Percentiles rank a stretch among this genome's conserved stretches.
These are phyloP conservation scores for Drosophila malerkotliana DNA, from an alignment of 1,140 invertebrate species.

Conservation along the genomic window DNA sequence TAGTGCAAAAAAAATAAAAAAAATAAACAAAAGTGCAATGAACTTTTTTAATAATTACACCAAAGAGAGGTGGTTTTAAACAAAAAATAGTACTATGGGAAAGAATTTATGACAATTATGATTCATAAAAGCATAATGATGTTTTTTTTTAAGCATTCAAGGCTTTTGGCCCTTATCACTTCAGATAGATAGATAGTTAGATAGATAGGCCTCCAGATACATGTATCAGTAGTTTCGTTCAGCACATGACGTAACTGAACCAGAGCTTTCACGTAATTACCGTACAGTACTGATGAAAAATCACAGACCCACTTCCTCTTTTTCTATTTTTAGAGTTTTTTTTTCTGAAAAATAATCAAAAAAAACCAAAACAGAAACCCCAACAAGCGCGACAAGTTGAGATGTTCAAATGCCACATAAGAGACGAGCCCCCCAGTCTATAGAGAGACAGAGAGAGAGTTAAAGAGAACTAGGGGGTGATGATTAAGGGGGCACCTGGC, in stretches of 20 bases:
- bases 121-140: slow-evolving; percentile 21
- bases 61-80: not conserved
- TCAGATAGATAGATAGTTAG: not conserved
- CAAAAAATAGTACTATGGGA: not conserved
- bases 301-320: slow-evolving; percentile 40
- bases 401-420: slow-evolving; percentile 30
- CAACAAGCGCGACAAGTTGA: slow-evolving; percentile 12
- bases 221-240: slow-evolving; percentile 10
- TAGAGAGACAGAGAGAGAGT: slow-evolving; percentile 3
- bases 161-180: slow-evolving; percentile 28
- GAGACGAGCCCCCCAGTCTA: slow-evolving; percentile 66
- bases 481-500: slow-evolving; percentile 22
- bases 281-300: slow-evolving; percentile 28
- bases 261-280: slow-evolving; percentile 52
- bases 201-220: slow-evolving; percentile 10
- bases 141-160: slow-evolving; percentile 26
- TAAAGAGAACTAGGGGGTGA: not conserved
- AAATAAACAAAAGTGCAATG: slow-evolving; percentile 48
- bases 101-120: not conserved
- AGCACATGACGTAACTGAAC: slow-evolving; percentile 38
- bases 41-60: slow-evolving; percentile 27
- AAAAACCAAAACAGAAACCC: slow-evolving; percentile 20
- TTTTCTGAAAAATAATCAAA: slow-evolving; percentile 24
- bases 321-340: slow-evolving; percentile 59
- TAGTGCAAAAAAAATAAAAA: slow-evolving; percentile 14